Conservation (phyloP, 2,888 invertebrate species). For the Trissoscelio sp. region DNA sequence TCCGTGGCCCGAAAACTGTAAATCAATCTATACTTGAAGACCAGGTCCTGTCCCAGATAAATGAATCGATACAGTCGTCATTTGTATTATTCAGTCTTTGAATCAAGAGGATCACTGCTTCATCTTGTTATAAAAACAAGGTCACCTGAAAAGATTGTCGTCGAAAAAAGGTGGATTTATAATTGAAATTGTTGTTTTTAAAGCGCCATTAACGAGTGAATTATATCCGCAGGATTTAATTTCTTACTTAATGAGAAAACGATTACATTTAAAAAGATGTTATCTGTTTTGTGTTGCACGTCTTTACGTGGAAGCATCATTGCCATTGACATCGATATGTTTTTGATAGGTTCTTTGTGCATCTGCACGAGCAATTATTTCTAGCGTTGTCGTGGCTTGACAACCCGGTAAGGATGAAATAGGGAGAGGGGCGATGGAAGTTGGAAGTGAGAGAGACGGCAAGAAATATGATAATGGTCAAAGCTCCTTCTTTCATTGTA, state of each 20-base stretch:
- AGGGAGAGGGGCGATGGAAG: slow-evolving; percentile 32
- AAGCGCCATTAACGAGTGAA: slow-evolving; percentile 25
- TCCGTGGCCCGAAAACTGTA: slow-evolving; percentile 66
- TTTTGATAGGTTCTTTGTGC: slow-evolving; percentile 58
- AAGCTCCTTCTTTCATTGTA: slow-evolving; percentile 39
- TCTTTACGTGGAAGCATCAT: slow-evolving; percentile 31
- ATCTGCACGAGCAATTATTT: slow-evolving; percentile 46
- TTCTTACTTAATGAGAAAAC: slow-evolving; percentile 33
- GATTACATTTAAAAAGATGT: slow-evolving; percentile 31
- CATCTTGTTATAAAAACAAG: no score
- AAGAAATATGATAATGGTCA: slow-evolving; percentile 65
- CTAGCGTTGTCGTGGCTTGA: slow-evolving; percentile 38
- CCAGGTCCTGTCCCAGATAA: slow-evolving; percentile 50
- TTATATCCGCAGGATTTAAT: slow-evolving; percentile 23
- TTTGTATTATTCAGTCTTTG: slow-evolving; percentile 25
- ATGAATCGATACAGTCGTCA: slow-evolving; percentile 13
- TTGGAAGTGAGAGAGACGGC: slow-evolving; percentile 49
- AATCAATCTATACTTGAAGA: slow-evolving; percentile 64
- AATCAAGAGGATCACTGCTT: no score
- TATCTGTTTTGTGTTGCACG: slow-evolving; percentile 32
- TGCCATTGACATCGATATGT: slow-evolving; percentile 55
- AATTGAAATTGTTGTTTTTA: background rate
- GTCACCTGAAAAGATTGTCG: slow-evolving; percentile 3
- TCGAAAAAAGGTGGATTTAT: slow-evolving; percentile 10
- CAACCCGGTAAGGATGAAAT: slow-evolving; percentile 36